phyloP scores from a whole-genome alignment of 1,140 invertebrate genomes.

The Varroa destructor region DNA sequence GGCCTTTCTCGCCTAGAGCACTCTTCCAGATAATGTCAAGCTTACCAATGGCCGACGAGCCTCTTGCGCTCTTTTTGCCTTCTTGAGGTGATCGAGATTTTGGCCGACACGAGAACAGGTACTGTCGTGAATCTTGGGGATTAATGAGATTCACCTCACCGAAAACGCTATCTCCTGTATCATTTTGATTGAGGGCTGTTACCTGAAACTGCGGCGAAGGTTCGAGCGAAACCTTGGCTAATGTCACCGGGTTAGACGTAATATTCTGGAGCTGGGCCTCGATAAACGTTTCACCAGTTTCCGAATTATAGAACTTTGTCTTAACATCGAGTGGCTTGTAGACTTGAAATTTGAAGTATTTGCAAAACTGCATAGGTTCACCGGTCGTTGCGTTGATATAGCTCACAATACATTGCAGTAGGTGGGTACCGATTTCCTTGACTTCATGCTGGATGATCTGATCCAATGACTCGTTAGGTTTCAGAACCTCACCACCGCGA shows the following conservation, averaged over 20 bases:
- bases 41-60: slow-evolving; percentile 82
- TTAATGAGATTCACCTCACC: slow-evolving; percentile 65
- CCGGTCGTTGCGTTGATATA: slow-evolving; percentile 54
- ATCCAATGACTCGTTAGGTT: slow-evolving; percentile 64
- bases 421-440: slow-evolving; percentile 91
- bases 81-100: slow-evolving; percentile 51
- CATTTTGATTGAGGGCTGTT: slow-evolving; percentile 39
- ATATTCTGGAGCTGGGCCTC: slow-evolving; percentile 95
- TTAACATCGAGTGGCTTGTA: slow-evolving; percentile 94
- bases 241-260: slow-evolving; percentile 68
- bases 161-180: slow-evolving; percentile 48
- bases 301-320: slow-evolving; percentile 94
- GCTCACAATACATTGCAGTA: slow-evolving; percentile 87
- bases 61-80: slow-evolving; percentile 57
- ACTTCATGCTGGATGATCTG: slow-evolving; percentile 95
- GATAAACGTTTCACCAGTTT: slow-evolving; percentile 90
- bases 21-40: slow-evolving; percentile 94
- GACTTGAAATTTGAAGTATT: slow-evolving; percentile 97
- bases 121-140: slow-evolving; percentile 58
- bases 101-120: slow-evolving; percentile 81
- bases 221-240: slow-evolving; percentile 81
- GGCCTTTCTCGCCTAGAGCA: slow-evolving; percentile 81
- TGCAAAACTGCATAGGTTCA: slow-evolving; percentile 59
- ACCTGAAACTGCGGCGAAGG: slow-evolving; percentile 70
- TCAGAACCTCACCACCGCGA: slow-evolving; percentile 46